These are phyloP conservation scores for Polydrusus cervinus DNA, from an alignment of 2,888 invertebrate genomes.

Conservation along the genomic window DNA sequence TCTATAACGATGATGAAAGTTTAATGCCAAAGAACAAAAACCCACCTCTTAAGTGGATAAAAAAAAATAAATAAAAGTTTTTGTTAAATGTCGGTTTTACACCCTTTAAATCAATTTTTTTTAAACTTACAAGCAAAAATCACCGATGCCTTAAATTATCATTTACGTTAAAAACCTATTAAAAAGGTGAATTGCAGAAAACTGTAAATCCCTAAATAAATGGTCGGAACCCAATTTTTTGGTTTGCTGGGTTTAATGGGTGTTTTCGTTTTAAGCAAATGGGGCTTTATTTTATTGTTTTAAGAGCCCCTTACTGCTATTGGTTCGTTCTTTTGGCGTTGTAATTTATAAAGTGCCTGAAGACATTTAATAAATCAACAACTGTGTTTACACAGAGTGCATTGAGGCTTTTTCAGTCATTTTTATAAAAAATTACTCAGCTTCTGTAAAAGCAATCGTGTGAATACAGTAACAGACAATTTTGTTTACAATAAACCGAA, in stretches of 20 bases:
- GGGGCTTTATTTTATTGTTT: neutral
- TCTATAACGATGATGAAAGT: too few species aligned
- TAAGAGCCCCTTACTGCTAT: neutral
- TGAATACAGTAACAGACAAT: too few species aligned
- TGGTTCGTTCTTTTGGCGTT: neutral
- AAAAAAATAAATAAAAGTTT: neutral
- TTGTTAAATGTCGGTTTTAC: neutral
- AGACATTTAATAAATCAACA: too few species aligned
- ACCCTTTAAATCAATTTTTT: slow-evolving; percentile 8
- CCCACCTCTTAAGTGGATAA: too few species aligned
- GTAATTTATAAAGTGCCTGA: too few species aligned
- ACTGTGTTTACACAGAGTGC: too few species aligned
- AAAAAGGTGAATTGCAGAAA: slow-evolving; percentile 35
- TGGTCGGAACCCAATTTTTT: slow-evolving; percentile 32
- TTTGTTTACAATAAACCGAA: too few species aligned
- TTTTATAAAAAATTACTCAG: too few species aligned
- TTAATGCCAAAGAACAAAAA: too few species aligned
- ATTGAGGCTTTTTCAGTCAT: too few species aligned
- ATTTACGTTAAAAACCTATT: slow-evolving; percentile 10
- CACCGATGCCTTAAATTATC: slow-evolving; percentile 20
- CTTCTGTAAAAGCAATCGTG: too few species aligned
- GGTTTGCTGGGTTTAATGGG: slow-evolving; percentile 40
- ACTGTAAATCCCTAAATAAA: slow-evolving; percentile 12
- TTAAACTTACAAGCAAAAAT: neutral
- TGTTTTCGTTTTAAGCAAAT: slow-evolving; percentile 29